phyloP scores from a whole-genome alignment of 2,113 vertebrate species.

The Glareola pratincola region DNA sequence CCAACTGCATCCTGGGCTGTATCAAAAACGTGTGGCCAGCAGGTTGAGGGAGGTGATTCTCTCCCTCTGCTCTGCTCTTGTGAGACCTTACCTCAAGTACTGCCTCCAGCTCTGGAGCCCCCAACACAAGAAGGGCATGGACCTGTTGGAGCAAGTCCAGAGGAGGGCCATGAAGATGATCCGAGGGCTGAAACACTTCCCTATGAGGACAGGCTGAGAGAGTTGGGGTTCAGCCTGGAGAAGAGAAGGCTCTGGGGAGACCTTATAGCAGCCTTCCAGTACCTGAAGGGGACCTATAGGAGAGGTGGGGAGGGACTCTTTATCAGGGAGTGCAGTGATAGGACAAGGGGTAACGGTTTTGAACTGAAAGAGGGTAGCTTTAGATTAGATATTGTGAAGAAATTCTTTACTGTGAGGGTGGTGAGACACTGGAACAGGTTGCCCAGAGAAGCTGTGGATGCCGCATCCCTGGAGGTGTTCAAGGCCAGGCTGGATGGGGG shows the following conservation, averaged over 20 bases:
- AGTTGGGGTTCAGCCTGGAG: not conserved
- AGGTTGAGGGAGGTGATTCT: not conserved
- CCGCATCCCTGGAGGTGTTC: not conserved
- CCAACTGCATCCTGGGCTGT: not conserved
- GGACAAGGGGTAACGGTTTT: not conserved
- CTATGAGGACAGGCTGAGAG: not conserved
- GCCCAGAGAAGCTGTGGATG: not conserved
- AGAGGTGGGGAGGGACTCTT: not conserved
- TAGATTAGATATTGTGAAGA: not conserved
- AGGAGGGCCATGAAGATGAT: not conserved
- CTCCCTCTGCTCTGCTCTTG: not conserved
- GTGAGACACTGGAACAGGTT: not conserved
- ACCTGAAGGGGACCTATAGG: not conserved
- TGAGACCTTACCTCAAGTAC: not conserved
- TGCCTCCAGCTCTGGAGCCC: not conserved
- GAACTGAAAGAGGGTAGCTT: not conserved
- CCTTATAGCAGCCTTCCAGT: not conserved
- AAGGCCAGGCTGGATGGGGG: not conserved
- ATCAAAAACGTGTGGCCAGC: not conserved
- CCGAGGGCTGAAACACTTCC: not conserved
- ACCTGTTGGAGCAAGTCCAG: not conserved
- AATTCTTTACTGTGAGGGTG: not conserved
- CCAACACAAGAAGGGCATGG: not conserved
- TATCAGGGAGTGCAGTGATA: not conserved
- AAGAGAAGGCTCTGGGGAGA: not conserved